Conservation (phyloP, 53 echinoderm and acorn worm genomes). For the Echinarachnius parma region DNA sequence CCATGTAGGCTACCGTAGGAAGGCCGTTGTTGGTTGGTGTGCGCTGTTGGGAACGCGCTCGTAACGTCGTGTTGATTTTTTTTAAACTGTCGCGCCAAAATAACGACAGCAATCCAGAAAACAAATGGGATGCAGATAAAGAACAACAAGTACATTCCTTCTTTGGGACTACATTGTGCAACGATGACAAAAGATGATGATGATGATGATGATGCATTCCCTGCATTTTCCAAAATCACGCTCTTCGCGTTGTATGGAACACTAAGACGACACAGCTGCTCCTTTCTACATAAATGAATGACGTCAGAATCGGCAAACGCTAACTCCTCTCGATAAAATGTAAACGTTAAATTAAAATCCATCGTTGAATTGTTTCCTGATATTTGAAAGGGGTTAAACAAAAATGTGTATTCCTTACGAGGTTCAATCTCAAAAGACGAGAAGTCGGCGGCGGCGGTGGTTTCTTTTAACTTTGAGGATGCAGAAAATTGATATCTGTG, state of each 20-base stretch:
- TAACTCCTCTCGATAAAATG: neutral
- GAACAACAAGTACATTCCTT: conserved; percentile 41
- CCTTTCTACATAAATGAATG: neutral
- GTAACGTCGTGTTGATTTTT: conserved; percentile 19
- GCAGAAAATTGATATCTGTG: no score
- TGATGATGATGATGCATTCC: neutral
- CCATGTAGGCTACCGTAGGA: no score
- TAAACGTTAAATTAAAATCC: neutral
- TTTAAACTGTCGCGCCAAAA: neutral
- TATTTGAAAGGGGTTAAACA: neutral
- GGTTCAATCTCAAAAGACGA: no score
- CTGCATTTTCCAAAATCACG: neutral
- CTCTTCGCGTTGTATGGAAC: neutral
- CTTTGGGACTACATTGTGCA: conserved; percentile 17
- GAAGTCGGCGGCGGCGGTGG: no score
- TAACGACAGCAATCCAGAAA: neutral
- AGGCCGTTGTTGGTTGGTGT: neutral
- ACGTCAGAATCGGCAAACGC: neutral
- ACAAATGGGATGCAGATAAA: conserved; percentile 9
- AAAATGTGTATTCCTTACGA: conserved; percentile 6
- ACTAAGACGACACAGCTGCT: neutral
- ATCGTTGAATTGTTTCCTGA: neutral
- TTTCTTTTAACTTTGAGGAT: no score
- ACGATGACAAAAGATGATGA: conserved; percentile 3
- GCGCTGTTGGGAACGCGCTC: neutral